Conservation (phyloP, 2,888 invertebrate species). For the Metopia argyrocephala region DNA sequence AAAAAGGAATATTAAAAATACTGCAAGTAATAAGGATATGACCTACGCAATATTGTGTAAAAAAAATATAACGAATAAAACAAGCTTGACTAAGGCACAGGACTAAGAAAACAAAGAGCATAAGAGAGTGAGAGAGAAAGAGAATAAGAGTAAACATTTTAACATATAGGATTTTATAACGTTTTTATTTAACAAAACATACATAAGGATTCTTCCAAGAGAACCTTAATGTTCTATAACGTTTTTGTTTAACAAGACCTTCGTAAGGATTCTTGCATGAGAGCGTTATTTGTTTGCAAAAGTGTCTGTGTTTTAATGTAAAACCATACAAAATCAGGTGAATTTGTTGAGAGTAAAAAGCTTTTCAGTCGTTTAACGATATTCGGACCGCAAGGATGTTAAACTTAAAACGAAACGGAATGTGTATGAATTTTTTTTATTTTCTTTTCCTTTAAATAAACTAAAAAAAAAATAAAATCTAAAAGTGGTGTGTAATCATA, state of each 20-base stretch:
- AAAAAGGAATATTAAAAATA: not conserved
- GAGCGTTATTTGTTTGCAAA: not conserved
- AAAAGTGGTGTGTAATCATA: not conserved
- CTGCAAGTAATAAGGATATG: slow-evolving; percentile 57
- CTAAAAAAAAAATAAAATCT: not conserved
- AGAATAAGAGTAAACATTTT: not conserved
- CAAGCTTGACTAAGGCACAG: too few relatives aligned
- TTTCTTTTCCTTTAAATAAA: not conserved
- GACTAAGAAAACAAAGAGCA: not conserved
- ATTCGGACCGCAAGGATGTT: slow-evolving; percentile 60
- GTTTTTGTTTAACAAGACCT: not conserved
- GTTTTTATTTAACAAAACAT: slow-evolving; percentile 23
- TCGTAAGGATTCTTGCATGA: slow-evolving; percentile 36
- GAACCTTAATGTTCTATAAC: too few relatives aligned
- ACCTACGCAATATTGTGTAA: slow-evolving; percentile 55
- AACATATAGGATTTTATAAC: not conserved
- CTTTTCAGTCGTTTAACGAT: slow-evolving; percentile 63
- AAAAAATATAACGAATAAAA: too few relatives aligned
- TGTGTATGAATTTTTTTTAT: not conserved
- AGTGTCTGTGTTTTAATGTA: not conserved
- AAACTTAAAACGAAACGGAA: slow-evolving; percentile 33
- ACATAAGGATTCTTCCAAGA: too few relatives aligned
- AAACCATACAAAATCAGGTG: slow-evolving; percentile 46
- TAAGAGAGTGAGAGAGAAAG: not conserved
- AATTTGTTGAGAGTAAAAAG: slow-evolving; percentile 58